Base-by-base conservation (phyloP, 2,113 vertebrate genomes). In the Ictidomys tridecemlineatus region DNA sequence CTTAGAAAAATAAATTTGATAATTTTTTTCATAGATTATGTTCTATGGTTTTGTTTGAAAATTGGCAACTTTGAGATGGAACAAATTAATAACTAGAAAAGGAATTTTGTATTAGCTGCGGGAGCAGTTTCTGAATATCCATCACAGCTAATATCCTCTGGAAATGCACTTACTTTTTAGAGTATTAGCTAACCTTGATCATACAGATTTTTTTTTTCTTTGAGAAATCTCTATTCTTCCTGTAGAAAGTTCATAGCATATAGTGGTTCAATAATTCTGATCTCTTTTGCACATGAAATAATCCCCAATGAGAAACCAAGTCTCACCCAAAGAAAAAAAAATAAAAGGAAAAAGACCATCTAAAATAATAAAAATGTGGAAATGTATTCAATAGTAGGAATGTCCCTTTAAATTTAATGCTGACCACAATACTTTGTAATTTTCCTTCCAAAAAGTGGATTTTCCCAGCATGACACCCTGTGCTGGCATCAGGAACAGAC, bases 391-490 rank as follows among this genome's bases (percentile, higher is more conserved):
- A 53, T 20, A 83, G 13, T 12, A 85, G 51, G 12, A 53, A 32
- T 87, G 56, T 93, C 96, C 63, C n/a, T 98, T 98, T 98, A 97
- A 97, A 77, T 72, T 96, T 98, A 85, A 97, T 98, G 76, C 69
- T 97, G 89, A 97, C 74, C 96, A 85, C 78, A 94, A 91, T 67
- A 67, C 42, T 97, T 97, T 97, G 97, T 97, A 95, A 95, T 93
- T 97, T 97, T 92, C 76, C 97, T 98, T 76, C 76, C 83, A 85
- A 90, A 97, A 78, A 61, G 53, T 97, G 74, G 67, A 73, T 96
- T 91, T 98, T 98, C 92, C 76, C 95, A 95, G 90, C 95, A 65
- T 96, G 98, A 97, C 30, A 56, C 28, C n/a, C 95, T 93, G 84
- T 84, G 30, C 37, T 94, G 48, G 92, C 97, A 93, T 93, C 93